Evolutionary conservation across 2,113 vertebrate genomes (phyloP).

Genomic region (Ophthalmolycus amberensis): DNA sequence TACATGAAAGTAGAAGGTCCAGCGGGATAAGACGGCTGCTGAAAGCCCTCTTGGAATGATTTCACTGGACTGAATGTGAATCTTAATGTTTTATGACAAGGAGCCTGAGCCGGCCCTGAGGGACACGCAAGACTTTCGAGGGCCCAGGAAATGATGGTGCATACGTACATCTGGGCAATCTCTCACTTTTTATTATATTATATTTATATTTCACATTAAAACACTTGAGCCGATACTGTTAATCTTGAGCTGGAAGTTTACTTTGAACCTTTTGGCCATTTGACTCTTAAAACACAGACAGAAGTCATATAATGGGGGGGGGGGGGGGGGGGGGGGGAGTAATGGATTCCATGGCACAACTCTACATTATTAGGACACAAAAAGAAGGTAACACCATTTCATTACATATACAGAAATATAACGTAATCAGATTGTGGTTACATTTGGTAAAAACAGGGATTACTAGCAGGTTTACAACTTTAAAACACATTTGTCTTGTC

Average conservation of each 20-base stretch:
- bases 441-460: too few relatives aligned
- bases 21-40: constrained; percentile 50
- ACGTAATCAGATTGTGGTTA: too few relatives aligned
- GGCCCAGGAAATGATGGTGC: background rate
- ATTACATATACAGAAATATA: too few relatives aligned
- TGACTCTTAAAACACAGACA: constrained; percentile 3
- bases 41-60: constrained; percentile 34
- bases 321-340: too few relatives aligned
- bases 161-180: background rate
- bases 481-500: too few relatives aligned
- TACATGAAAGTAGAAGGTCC: constrained; percentile 49
- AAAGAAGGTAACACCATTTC: too few relatives aligned
- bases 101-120: background rate
- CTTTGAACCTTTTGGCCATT: background rate
- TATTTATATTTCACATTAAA: background rate
- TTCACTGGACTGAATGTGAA: constrained; percentile 13
- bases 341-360: too few relatives aligned
- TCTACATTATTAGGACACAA: too few relatives aligned
- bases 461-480: too few relatives aligned
- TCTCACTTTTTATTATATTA: background rate
- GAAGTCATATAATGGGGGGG: too few relatives aligned
- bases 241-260: constrained; percentile 15
- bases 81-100: constrained; percentile 1
- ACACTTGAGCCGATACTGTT: background rate
- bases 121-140: background rate